Evolutionary conservation across 2,113 vertebrate genomes (phyloP), one percentile per base, ranked within the genome.

Genomic region (Melospiza melodia): DNA sequence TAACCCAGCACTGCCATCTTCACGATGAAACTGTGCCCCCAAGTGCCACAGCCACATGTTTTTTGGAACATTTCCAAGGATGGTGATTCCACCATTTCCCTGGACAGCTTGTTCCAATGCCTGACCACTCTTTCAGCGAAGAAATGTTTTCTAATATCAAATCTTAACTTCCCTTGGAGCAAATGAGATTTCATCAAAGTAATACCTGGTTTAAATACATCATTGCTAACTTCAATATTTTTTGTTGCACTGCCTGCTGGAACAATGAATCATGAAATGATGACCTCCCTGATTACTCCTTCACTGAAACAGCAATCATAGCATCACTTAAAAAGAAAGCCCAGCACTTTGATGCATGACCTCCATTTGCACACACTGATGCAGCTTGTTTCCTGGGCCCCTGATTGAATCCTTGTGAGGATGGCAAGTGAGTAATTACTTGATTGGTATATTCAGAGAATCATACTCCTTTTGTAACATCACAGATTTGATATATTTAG

Each of bases 221-320:
- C 54, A 27, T 61, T 91, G 39, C 39, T 51, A 76, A n/a, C 41
- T 43, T 57, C 48, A 25, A 73, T 84, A 55, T 62, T 88, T 87
- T 86, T 33, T 39, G 66, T 97, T 96, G 73, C 77, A 69, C 61
- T 69, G 73, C 59, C 84, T 86, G 59, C 84, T 86, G 58, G 87
- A 96, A 95, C 87, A 97, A 96, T 87, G 55, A 96, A 62, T 87
- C 54, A 51, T 6, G 20, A 94, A 98, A 96, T 89, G 11, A 93
- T 61, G 58, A 63, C 20, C 35, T 92, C 71, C 76, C 62, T 87
- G 57, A 84, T 54, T 49, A 72, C 22, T 77, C 58, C 43, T 74
- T 75, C 80, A 54, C 48, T 75, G 54, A 75, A 68, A 79, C 1
- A 85, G 23, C 63, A 79, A 93, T 90, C 57, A 39, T 23, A 84